A percentile compares a stretch with the other conserved stretches of the same genome.
Evolutionary conservation across 2,888 invertebrate genomes (phyloP).

Genomic region (Ctenicera cuprea): DNA sequence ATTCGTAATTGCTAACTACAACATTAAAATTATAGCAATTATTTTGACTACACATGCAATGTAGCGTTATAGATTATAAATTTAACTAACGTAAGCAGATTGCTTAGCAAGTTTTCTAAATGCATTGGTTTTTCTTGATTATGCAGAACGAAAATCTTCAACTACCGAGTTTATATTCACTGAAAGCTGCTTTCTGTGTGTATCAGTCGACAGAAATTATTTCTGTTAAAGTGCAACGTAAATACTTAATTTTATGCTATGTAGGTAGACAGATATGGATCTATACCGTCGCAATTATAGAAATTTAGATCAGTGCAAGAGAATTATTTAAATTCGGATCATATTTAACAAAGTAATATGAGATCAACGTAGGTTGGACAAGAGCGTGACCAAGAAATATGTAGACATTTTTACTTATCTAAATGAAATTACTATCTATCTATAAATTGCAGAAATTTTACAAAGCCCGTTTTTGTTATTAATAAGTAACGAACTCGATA

Average conservation of each 20-base stretch:
- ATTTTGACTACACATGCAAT: no score
- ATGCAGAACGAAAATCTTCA: no score
- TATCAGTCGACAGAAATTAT: background rate
- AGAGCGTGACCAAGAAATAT: background rate
- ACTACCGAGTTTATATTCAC: no score
- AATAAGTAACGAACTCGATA: slow-evolving; percentile 41
- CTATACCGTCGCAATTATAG: background rate
- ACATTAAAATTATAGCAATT: no score
- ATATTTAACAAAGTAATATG: slow-evolving; percentile 1
- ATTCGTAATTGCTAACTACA: no score
- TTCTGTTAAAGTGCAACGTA: slow-evolving; percentile 5
- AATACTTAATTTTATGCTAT: slow-evolving; percentile 9
- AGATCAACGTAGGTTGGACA: background rate
- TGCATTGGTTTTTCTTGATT: no score
- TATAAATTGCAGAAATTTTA: slow-evolving; percentile 24
- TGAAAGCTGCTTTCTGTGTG: no score
- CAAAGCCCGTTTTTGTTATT: slow-evolving; percentile 29
- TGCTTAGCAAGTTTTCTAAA: no score
- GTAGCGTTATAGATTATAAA: no score
- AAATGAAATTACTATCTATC: background rate
- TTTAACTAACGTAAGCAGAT: no score
- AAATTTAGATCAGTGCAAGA: background rate
- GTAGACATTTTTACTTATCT: background rate
- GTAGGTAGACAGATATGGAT: slow-evolving; percentile 8
- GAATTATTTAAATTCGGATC: slow-evolving; percentile 1